Evolutionary conservation across 2,888 invertebrate species (phyloP).

Genomic region (Cantharis nigra): DNA sequence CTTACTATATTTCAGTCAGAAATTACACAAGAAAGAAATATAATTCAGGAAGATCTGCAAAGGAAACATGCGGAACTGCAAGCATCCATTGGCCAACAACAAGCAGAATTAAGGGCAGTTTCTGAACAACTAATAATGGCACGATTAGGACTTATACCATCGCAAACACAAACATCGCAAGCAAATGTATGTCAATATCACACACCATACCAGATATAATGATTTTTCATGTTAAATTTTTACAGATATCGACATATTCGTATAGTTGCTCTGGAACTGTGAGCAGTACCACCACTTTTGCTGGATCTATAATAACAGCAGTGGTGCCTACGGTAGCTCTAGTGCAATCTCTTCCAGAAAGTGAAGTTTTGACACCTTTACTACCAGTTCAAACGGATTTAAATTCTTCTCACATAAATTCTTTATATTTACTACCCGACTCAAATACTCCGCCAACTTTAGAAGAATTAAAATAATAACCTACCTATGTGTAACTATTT

Average conservation of each 20-base stretch:
- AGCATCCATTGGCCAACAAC: conserved; percentile 81
- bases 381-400: conserved; percentile 9
- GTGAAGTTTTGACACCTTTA: conserved; percentile 10
- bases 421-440: conserved; percentile 33
- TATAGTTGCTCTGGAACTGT: conserved; percentile 47
- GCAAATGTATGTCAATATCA: conserved; percentile 17
- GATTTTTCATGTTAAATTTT: too few relatives aligned
- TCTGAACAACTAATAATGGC: conserved; percentile 87
- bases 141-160: conserved; percentile 68
- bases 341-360: conserved; percentile 4
- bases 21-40: conserved; percentile 62
- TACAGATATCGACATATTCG: conserved; percentile 39
- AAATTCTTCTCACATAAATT: neutral
- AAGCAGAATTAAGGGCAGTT: conserved; percentile 81
- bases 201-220: conserved; percentile 16
- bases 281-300: conserved; percentile 50
- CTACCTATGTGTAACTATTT: neutral
- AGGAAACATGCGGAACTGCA: conserved; percentile 85
- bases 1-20: conserved; percentile 40
- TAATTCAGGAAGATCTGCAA: conserved; percentile 74
- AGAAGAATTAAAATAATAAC: conserved; percentile 14
- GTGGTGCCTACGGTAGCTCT: conserved; percentile 40
- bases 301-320: conserved; percentile 43
- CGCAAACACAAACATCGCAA: conserved; percentile 34
- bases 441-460: conserved; percentile 42